Percentiles rank a stretch among this genome's conserved stretches.
Evolutionary conservation across 1,140 invertebrate species (phyloP).

Genomic region (Octopus bimaculoides): DNA sequence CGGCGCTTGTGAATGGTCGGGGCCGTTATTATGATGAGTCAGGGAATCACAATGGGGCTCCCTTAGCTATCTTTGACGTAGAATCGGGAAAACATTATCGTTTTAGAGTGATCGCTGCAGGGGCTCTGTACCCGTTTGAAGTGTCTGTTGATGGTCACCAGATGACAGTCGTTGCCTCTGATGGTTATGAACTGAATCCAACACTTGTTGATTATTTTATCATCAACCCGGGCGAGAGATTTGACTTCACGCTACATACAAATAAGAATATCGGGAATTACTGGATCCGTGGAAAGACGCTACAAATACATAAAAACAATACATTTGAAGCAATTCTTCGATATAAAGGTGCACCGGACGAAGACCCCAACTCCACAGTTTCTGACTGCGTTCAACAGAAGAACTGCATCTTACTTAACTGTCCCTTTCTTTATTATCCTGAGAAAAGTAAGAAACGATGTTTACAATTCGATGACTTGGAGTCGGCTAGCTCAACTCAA

Average conservation of each 20-base stretch:
- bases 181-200: slow-evolving; percentile 76
- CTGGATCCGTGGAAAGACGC: slow-evolving; percentile 67
- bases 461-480: slow-evolving; percentile 21
- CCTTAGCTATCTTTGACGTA: slow-evolving; percentile 33
- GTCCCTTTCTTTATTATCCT: slow-evolving; percentile 26
- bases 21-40: slow-evolving; percentile 50
- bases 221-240: slow-evolving; percentile 69
- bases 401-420: slow-evolving; percentile 30
- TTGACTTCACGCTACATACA: slow-evolving; percentile 73
- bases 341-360: background rate
- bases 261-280: slow-evolving; percentile 70
- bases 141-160: slow-evolving; percentile 69
- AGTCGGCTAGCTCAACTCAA: slow-evolving; percentile 14
- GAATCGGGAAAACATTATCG: slow-evolving; percentile 39
- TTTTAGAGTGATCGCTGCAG: slow-evolving; percentile 40
- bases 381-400: slow-evolving; percentile 12
- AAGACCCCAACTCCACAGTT: slow-evolving; percentile 13
- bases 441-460: slow-evolving; percentile 13
- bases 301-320: slow-evolving; percentile 19
- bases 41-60: slow-evolving; percentile 61
- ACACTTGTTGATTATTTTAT: slow-evolving; percentile 58
- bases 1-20: slow-evolving; percentile 27
- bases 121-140: slow-evolving; percentile 34
- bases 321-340: slow-evolving; percentile 22
- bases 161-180: slow-evolving; percentile 68